Conservation (phyloP, 2,888 invertebrate species). For the Rhamphomyia laevipes region DNA sequence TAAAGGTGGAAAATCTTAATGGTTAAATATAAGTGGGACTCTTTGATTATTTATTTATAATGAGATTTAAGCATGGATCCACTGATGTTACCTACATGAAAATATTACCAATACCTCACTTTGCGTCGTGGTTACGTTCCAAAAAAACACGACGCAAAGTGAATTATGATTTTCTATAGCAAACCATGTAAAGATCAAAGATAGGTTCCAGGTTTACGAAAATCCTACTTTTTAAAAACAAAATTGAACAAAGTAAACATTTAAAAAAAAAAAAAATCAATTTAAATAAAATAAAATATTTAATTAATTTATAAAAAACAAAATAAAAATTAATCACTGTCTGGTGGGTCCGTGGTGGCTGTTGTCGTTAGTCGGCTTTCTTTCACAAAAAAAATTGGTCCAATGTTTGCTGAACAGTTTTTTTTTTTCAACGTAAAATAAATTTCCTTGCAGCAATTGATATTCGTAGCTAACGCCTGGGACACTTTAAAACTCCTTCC, state of each 20-base stretch:
- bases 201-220: constrained; percentile 7
- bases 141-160: no score
- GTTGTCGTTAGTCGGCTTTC: constrained; percentile 3
- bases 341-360: constrained; percentile 1
- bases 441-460: constrained; percentile 11
- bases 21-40: no score
- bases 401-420: constrained; percentile 3
- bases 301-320: constrained; percentile 8
- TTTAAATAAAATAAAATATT: constrained; percentile 8
- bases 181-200: constrained; percentile 9
- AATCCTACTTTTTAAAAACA: constrained; percentile 1
- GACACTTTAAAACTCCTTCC: constrained; percentile 10
- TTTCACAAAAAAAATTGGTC: constrained; percentile 1
- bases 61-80: no score
- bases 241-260: not conserved
- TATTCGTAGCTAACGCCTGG: constrained; percentile 8
- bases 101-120: no score
- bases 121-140: no score
- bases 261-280: constrained; percentile 4
- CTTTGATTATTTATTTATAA: no score
- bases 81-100: no score
- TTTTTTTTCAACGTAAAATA: constrained; percentile 4
- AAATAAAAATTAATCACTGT: constrained; percentile 10
- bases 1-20: no score
- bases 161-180: constrained; percentile 5